phyloP scores from a whole-genome alignment of 2,797 vertebrate species.

The Monodelphis domestica region DNA sequence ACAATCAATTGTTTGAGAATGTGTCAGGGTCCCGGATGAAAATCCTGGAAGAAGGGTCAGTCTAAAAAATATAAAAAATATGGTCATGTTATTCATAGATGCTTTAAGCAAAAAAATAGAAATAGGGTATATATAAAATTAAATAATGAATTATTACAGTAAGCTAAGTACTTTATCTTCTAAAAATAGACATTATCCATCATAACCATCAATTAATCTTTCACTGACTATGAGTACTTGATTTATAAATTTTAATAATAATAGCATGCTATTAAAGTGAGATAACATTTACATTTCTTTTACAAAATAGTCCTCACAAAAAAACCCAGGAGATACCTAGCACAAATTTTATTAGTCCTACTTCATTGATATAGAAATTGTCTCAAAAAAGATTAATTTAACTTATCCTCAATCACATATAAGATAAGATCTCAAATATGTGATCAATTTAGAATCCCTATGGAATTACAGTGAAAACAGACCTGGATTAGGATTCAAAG shows the following conservation, averaged over 20 bases:
- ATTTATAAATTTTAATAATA: constrained; percentile 44
- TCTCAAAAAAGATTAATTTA: not conserved
- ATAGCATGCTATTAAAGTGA: not conserved
- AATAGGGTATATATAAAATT: constrained; percentile 66
- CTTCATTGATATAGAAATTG: not conserved
- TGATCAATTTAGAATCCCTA: not conserved
- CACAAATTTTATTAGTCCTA: not conserved
- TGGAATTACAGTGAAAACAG: not conserved
- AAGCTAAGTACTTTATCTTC: constrained; percentile 49
- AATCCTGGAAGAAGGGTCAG: not conserved
- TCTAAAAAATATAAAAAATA: constrained; percentile 36
- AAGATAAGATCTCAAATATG: not conserved
- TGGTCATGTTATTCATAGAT: not conserved
- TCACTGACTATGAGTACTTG: constrained; percentile 57
- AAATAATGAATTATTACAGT: constrained; percentile 67
- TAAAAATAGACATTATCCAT: constrained; percentile 69
- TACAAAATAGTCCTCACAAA: not conserved
- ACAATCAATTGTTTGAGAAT: not conserved
- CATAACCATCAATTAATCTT: constrained; percentile 58
- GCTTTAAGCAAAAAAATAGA: constrained; percentile 37
- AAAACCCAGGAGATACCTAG: not conserved
- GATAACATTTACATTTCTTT: not conserved
- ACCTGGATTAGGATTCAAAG: not conserved
- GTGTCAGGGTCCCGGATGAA: not conserved
- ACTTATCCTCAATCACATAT: not conserved